A percentile compares a stretch with the other conserved stretches of the same genome.
Conservation (phyloP, 2,888 invertebrate species). For the Apamea sordens region DNA sequence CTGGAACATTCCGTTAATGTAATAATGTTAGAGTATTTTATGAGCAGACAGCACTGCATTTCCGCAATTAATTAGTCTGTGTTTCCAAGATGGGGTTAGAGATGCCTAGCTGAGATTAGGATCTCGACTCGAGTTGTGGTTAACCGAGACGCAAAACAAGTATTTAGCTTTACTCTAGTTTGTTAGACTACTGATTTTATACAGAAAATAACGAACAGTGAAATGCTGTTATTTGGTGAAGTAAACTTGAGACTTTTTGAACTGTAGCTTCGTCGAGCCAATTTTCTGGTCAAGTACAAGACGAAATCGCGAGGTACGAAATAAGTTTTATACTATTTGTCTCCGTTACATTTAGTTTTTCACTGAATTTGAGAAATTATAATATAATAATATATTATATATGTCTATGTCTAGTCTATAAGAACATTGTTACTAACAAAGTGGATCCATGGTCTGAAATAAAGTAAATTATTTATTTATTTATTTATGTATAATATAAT, state of each 20-base stretch:
- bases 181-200: slow-evolving; percentile 35
- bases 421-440: no score
- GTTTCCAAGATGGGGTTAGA: slow-evolving; percentile 41
- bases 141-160: slow-evolving; percentile 38
- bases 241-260: slow-evolving; percentile 56
- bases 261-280: slow-evolving; percentile 44
- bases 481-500: neutral
- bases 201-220: slow-evolving; percentile 38
- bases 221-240: slow-evolving; percentile 44
- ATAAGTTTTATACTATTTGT: slow-evolving; percentile 44
- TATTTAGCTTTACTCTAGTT: slow-evolving; percentile 42
- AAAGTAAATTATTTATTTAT: no score
- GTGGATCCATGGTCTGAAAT: no score
- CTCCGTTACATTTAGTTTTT: slow-evolving; percentile 15
- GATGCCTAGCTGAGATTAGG: slow-evolving; percentile 44
- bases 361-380: neutral
- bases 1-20: slow-evolving; percentile 18
- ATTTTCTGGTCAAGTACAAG: slow-evolving; percentile 56
- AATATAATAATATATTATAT: no score
- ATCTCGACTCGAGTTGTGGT: slow-evolving; percentile 36
- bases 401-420: no score
- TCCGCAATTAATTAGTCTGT: slow-evolving; percentile 51
- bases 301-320: slow-evolving; percentile 20
- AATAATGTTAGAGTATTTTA: slow-evolving; percentile 27
- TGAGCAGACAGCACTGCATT: slow-evolving; percentile 33